A percentile compares a stretch with the other conserved stretches of the same genome.
phyloP scores from a whole-genome alignment of 30 jellyfish, hydroid and myxozoan genomes.

The Cassiopea xamachana region DNA sequence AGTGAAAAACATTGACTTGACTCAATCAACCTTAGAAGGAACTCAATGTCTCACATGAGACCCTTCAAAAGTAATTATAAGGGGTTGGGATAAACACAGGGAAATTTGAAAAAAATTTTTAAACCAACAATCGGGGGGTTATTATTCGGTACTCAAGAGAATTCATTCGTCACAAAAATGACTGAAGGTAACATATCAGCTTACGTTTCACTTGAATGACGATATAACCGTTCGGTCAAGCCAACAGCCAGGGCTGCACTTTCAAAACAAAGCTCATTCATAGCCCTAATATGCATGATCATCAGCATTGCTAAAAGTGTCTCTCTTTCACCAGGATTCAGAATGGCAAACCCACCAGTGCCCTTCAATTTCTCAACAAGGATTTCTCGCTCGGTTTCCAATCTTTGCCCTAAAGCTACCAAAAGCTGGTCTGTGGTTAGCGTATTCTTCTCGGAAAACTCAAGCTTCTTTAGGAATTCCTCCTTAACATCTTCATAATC shows the following conservation, averaged over 20 bases:
- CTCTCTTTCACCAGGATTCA: conserved; percentile 86
- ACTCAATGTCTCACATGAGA: no score
- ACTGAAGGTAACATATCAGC: not conserved
- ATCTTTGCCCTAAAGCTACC: conserved; percentile 58
- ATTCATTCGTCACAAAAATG: not conserved
- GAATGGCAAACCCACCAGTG: conserved; percentile 47
- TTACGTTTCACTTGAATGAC: conserved; percentile 69
- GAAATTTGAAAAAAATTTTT: no score
- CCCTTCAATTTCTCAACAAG: conserved; percentile 80
- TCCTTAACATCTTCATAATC: conserved; percentile 72
- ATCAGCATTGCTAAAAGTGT: conserved; percentile 36
- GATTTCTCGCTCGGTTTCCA: conserved; percentile 65
- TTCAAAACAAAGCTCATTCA: conserved; percentile 73
- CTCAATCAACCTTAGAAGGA: no score
- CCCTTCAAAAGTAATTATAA: no score
- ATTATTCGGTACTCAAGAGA: no score
- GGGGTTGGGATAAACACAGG: no score
- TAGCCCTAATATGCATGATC: conserved; percentile 74
- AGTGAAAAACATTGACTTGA: no score
- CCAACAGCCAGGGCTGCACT: conserved; percentile 83
- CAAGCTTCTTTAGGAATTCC: conserved; percentile 74
- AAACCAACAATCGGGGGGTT: no score
- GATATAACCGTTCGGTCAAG: conserved; percentile 74
- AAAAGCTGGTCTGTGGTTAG: conserved; percentile 80
- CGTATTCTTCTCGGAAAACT: conserved; percentile 32